Evolutionary conservation across 2,113 vertebrate genomes (phyloP).

Genomic region (Poeciliopsis prolifica): DNA sequence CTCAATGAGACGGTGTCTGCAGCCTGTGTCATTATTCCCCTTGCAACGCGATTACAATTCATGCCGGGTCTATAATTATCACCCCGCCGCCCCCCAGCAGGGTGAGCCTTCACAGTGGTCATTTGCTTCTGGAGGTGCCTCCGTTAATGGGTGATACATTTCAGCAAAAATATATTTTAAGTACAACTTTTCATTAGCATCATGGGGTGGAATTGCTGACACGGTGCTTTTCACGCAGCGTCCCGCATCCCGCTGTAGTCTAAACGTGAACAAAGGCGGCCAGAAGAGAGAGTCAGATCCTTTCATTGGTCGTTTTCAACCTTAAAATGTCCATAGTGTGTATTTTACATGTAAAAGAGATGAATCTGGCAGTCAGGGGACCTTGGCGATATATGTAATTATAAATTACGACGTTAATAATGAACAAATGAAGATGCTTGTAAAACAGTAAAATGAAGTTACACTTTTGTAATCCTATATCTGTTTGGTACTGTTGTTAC

Average conservation of each 20-base stretch:
- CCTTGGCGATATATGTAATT: background rate
- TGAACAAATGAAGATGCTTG: background rate
- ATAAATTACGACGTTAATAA: background rate
- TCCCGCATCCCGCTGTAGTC: background rate
- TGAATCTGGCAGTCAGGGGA: background rate
- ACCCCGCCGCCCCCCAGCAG: conserved; percentile 29
- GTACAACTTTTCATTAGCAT: conserved; percentile 21
- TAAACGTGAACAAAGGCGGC: conserved; percentile 1
- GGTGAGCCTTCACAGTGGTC: conserved; percentile 51
- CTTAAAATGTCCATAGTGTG: background rate
- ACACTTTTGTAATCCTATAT: background rate
- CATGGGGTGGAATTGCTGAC: background rate
- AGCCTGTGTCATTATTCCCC: conserved; percentile 43
- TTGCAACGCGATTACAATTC: conserved; percentile 52
- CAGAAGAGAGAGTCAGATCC: background rate
- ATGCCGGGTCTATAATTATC: conserved; percentile 42
- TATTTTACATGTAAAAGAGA: background rate
- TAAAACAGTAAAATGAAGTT: background rate
- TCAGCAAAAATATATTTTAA: conserved; percentile 34
- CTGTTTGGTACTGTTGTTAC: background rate
- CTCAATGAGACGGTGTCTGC: conserved; percentile 18
- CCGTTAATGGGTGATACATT: conserved; percentile 25
- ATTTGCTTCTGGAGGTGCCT: conserved; percentile 34
- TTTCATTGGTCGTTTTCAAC: background rate
- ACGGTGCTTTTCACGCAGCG: background rate